Evolutionary conservation across 2,113 vertebrate species (phyloP).

Genomic region (Mormyrus iriodes): DNA sequence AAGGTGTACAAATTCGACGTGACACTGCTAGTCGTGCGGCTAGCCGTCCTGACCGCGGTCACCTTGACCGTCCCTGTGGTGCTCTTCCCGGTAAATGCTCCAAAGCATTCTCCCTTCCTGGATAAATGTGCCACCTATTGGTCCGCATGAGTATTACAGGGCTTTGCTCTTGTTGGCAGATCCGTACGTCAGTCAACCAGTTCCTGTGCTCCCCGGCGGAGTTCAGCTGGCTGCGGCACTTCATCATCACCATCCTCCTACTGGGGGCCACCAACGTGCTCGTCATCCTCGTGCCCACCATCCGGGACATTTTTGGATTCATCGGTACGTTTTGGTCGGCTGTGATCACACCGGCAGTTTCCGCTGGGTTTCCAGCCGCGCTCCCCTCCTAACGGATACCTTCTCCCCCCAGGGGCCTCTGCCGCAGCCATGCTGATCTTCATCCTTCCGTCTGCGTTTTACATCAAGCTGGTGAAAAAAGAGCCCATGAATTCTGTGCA

Average conservation of each 20-base stretch:
- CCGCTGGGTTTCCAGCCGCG: not conserved
- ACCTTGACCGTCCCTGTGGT: constrained; percentile 93
- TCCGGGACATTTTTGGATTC: constrained; percentile 92
- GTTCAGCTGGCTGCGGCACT: constrained; percentile 86
- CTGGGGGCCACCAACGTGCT: constrained; percentile 73
- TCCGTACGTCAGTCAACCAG: constrained; percentile 85
- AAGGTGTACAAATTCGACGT: constrained; percentile 64
- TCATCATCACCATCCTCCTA: constrained; percentile 70
- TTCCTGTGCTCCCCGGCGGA: constrained; percentile 73
- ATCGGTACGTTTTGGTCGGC: constrained; percentile 67
- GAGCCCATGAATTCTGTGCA: constrained; percentile 85
- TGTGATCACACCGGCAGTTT: not conserved
- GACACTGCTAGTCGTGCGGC: constrained; percentile 82
- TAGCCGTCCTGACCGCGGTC: constrained; percentile 88
- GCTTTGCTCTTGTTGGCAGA: constrained; percentile 52
- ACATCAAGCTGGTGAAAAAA: constrained; percentile 94
- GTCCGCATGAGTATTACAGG: not conserved
- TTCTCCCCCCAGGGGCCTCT: constrained; percentile 72
- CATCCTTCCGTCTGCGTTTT: constrained; percentile 95
- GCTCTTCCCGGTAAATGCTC: constrained; percentile 85
- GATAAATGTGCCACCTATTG: not conserved
- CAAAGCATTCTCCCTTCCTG: not conserved
- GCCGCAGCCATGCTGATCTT: constrained; percentile 96
- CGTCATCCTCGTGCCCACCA: constrained; percentile 90
- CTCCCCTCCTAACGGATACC: not conserved